Base-by-base conservation (phyloP, 2,113 vertebrate genomes). In the Collichthys lucidus region DNA sequence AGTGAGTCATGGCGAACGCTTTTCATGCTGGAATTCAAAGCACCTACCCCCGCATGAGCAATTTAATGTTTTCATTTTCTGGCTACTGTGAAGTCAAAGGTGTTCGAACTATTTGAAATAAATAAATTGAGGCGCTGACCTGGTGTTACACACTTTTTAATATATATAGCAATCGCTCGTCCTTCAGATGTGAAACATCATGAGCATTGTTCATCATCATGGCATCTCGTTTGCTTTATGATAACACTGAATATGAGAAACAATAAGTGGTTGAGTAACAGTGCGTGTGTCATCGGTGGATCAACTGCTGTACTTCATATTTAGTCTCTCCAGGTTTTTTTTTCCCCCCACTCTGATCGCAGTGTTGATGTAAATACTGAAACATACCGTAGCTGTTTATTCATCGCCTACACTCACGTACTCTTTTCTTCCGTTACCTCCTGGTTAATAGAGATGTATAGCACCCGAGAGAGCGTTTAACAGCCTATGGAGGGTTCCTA, bases 331-430 rank as follows among this genome's bases (percentile, higher is more conserved):
- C 17, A 63, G 29, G 20, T 79, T 66, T 8, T 35, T 35, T 35
- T 35, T 63, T 78, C 64, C 67, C 22, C 68, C 53, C 29, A 4
- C 61, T 80, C 70, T 56, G 47, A 62, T 60, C 2, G 15, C 59
- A 65, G 77, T 70, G 56, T 83, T 71, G 78, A 44, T 83, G 85
- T 88, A 87, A 79, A 90, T 83, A 82, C 81, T 74, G 59, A 78
- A 61, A 60, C 56, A 20, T 57, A 24, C 46, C 29, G 29, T 66
- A 7, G 40, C 80, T 64, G 53, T 47, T 35, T 35, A 35, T 35
- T 35, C 8, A 35, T 35, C 8, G 35, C 35, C 35, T 35, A 35
- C 57, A 72, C 75, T 78, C 74, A 26, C 22, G 53, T 44, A 65
- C 62, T 52, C 77, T 42, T 53, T 63, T 75, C 70, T 60, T 59